A percentile compares a stretch with the other conserved stretches of the same genome.
phyloP scores from a whole-genome alignment of 1,140 invertebrate species.

The Oncopodura yosiiana region DNA sequence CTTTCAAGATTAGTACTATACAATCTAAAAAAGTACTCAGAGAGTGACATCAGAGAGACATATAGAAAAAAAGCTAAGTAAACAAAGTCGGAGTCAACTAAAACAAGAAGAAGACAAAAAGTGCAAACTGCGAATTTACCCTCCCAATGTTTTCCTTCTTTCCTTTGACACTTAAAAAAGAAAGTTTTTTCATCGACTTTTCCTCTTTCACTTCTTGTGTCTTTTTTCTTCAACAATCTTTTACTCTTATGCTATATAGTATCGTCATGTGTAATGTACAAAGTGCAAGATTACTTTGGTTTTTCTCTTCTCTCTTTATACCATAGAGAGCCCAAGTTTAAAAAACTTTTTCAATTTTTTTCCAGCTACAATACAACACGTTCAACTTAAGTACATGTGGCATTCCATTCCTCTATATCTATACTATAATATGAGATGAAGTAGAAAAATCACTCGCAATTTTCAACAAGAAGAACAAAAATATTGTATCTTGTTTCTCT shows the following conservation, averaged over 20 bases:
- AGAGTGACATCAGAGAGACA: neutral
- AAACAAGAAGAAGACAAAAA: too few relatives aligned
- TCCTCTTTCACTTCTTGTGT: too few relatives aligned
- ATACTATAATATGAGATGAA: slow-evolving; percentile 32
- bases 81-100: too few relatives aligned
- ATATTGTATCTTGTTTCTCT: slow-evolving; percentile 16
- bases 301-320: neutral
- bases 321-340: neutral
- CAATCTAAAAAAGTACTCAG: neutral
- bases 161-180: neutral
- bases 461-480: slow-evolving; percentile 18
- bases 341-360: slow-evolving; percentile 32
- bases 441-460: slow-evolving; percentile 31
- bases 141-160: too few relatives aligned
- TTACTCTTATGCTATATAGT: too few relatives aligned
- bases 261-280: too few relatives aligned
- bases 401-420: too few relatives aligned
- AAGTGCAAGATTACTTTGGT: neutral
- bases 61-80: too few relatives aligned
- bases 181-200: neutral
- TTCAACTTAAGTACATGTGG: slow-evolving; percentile 24
- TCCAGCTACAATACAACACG: slow-evolving; percentile 28
- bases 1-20: too few relatives aligned
- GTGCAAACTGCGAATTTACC: too few relatives aligned
- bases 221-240: too few relatives aligned